Percentiles rank a stretch among this genome's conserved stretches.
These are phyloP conservation scores for Salvator merianae DNA, from an alignment of 2,113 vertebrate genomes.

Conservation along the genomic window DNA sequence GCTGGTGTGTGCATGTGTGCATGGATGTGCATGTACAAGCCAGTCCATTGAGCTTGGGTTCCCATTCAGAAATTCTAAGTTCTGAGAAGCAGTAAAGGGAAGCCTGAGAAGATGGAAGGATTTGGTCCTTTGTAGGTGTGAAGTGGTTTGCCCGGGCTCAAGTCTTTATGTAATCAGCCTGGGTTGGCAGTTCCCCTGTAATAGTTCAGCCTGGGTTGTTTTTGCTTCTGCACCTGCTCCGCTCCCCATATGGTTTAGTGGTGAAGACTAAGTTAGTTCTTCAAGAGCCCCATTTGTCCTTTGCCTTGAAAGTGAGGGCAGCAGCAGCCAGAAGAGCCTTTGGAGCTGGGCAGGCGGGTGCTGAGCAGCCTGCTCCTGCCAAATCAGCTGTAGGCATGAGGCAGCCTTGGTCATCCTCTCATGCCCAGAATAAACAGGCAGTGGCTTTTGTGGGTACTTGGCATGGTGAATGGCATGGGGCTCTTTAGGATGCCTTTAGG, in stretches of 20 bases:
- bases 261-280: neutral
- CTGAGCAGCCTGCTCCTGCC: too few relatives aligned
- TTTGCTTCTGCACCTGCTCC: neutral
- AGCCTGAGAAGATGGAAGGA: conserved; percentile 45
- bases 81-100: conserved; percentile 68
- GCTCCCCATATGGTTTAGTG: neutral
- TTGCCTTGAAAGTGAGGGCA: neutral
- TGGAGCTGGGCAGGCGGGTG: neutral
- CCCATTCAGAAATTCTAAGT: too few relatives aligned
- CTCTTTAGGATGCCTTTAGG: too few relatives aligned
- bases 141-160: neutral
- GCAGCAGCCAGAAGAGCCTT: neutral
- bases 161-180: neutral
- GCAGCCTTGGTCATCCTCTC: too few relatives aligned
- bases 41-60: too few relatives aligned
- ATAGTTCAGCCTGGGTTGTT: too few relatives aligned
- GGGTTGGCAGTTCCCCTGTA: neutral
- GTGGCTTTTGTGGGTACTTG: too few relatives aligned
- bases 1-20: rapidly evolving
- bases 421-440: too few relatives aligned
- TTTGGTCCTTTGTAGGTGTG: conserved; percentile 6
- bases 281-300: neutral
- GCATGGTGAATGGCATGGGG: too few relatives aligned
- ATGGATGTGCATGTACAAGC: too few relatives aligned
- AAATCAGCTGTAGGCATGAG: too few relatives aligned